Evolutionary conservation across 92 coral and sea anemone species (phyloP).

Genomic region (Virgularia gustaviana): DNA sequence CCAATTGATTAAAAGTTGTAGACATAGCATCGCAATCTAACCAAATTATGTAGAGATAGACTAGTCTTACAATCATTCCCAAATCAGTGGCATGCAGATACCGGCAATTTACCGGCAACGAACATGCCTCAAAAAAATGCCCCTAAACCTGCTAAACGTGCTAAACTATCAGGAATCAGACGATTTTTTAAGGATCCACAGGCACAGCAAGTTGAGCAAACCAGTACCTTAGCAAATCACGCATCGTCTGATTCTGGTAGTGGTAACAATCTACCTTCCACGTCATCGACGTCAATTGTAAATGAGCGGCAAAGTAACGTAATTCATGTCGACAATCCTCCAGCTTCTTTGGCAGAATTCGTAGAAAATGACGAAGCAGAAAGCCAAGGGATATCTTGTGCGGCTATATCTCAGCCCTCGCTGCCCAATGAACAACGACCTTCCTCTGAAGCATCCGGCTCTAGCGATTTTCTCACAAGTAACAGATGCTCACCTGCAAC

Average conservation of each 20-base stretch:
- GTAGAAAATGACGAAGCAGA: conserved; percentile 21
- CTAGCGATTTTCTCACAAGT: conserved; percentile 18
- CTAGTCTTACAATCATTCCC: conserved; percentile 29
- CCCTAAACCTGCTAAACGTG: conserved; percentile 28
- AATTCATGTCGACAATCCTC: conserved; percentile 22
- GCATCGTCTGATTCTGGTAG: neutral
- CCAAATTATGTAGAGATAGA: conserved; percentile 25
- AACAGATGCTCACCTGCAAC: conserved; percentile 27
- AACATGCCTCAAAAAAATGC: conserved; percentile 26
- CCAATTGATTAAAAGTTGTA: conserved; percentile 16
- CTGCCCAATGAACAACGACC: conserved; percentile 28
- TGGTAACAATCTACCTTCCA: conserved; percentile 5
- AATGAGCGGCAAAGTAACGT: conserved; percentile 23
- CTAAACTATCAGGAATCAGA: conserved; percentile 24
- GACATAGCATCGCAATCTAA: conserved; percentile 16
- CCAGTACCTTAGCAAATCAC: conserved; percentile 15
- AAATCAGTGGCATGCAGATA: conserved; percentile 14
- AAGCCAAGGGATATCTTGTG: conserved; percentile 22
- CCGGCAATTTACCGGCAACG: conserved; percentile 8
- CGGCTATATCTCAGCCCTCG: conserved; percentile 7
- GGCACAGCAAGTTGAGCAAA: conserved; percentile 23
- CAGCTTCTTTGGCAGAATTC: conserved; percentile 22
- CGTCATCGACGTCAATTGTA: conserved; percentile 7
- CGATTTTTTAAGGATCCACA: conserved; percentile 24
- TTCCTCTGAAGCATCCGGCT: conserved; percentile 13